Conservation (phyloP, 2,888 invertebrate genomes). For the Hydraecia micacea region DNA sequence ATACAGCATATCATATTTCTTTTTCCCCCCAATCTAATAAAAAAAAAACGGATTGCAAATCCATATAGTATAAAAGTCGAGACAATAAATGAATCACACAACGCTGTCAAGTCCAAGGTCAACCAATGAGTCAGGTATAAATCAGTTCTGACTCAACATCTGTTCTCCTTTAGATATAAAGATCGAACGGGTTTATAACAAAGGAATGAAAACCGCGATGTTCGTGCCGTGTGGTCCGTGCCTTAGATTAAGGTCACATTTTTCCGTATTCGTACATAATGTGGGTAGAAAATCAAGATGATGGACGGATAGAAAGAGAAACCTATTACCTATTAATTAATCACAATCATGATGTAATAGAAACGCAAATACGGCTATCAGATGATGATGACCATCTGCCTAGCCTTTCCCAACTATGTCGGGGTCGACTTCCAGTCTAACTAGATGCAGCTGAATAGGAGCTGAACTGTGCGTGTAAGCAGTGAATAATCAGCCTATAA, state of each 20-base stretch:
- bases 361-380: neutral
- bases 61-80: neutral
- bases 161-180: conserved; percentile 16
- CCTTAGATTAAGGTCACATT: conserved; percentile 39
- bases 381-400: neutral
- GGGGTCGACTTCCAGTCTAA: neutral
- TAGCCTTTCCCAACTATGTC: neutral
- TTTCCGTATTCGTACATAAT: conserved; percentile 6
- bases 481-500: neutral
- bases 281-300: conserved; percentile 17
- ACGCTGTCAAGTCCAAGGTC: conserved; percentile 42
- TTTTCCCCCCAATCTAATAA: neutral
- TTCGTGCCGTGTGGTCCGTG: conserved; percentile 29
- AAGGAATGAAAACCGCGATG: conserved; percentile 32
- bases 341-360: conserved; percentile 4
- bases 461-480: too few species aligned
- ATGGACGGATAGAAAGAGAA: neutral
- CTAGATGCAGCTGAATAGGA: neutral
- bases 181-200: conserved; percentile 35
- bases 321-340: neutral
- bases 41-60: neutral
- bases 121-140: conserved; percentile 43
- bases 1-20: neutral
- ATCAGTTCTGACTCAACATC: conserved; percentile 53
- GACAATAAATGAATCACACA: conserved; percentile 47